Evolutionary conservation across 53 echinoderm and acorn worm genomes (phyloP), one percentile per base, ranked within the genome.

Genomic region (Hippasteria phrygiana): DNA sequence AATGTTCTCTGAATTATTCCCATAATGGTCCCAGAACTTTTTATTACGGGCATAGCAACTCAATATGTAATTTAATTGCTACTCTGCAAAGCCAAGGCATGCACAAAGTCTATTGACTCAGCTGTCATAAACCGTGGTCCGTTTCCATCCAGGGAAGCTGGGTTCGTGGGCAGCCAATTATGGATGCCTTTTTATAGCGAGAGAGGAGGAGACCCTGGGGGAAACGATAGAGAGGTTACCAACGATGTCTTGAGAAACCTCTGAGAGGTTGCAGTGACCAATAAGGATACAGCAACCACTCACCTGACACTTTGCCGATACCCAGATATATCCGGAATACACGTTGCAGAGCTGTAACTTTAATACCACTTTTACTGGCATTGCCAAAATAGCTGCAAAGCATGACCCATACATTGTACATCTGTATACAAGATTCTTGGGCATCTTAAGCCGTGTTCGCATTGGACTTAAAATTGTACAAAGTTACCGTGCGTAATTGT

Each of bases 51-150:
- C 6, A 20, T 47, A 22, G 18, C 14, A 1, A 43, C 18, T 76
- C 53, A 34, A 43, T 76, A 20, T 20, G 34, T 76, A 34, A 76
- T 76, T 76, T 53, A 76, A 76, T 48, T 74, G 48, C 48, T 26
- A 74, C 47, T 76, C 32, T 51, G 31, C 34, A 59, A 59, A 59
- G 22, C 54, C 35, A 17, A n/a, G 34, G 34, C 54, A 43, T 50
- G 8, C 48, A 76, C 32, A 51, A 20, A 48, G 43, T 34, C 32
- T 54, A 53, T 76, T 76, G 76, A 76, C 36, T 53, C 36, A 76
- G 76, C 76, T 54, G 76, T 53, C 14, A 4, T 45, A 76, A 76
- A 76, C 10, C 59, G n/a, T 24, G 17, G 24, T 59, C 26, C 17
- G 16, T 10, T 72, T 72, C 11, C 24, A 42, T 73, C 29, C 45